Conservation (phyloP, 53 echinoderm and acorn worm genomes). For the Patiria pectinifera region DNA sequence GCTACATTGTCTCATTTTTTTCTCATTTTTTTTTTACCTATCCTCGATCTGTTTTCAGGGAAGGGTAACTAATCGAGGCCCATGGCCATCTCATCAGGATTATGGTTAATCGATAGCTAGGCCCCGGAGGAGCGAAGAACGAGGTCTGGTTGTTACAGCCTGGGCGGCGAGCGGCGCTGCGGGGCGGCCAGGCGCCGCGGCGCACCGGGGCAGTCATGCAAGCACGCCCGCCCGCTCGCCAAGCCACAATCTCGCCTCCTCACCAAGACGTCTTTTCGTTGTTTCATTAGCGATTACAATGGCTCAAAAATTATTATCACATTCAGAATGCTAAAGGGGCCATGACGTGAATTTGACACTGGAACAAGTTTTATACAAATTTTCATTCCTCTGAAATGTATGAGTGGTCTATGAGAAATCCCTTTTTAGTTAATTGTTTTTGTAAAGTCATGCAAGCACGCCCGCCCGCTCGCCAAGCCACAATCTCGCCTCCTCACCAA, state of each 20-base stretch:
- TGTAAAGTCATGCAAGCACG: conserved; percentile 41
- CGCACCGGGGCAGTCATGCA: conserved; percentile 37
- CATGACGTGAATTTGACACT: too few relatives aligned
- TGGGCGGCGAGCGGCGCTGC: not conserved
- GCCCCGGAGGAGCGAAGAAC: conserved; percentile 7
- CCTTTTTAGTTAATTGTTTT: too few relatives aligned
- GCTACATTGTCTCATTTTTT: not conserved
- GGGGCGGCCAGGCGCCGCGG: not conserved
- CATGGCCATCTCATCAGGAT: conserved; percentile 35
- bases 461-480: not conserved
- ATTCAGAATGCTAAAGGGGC: too few relatives aligned
- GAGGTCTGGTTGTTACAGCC: conserved; percentile 34
- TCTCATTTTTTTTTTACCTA: not conserved
- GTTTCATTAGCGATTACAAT: too few relatives aligned
- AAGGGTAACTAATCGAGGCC: not conserved
- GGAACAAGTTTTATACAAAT: too few relatives aligned
- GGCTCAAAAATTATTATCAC: too few relatives aligned
- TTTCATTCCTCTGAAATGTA: too few relatives aligned
- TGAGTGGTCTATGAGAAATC: too few relatives aligned
- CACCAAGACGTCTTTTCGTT: not conserved
- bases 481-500: not conserved
- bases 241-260: not conserved
- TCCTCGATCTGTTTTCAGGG: conserved; percentile 10
- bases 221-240: not conserved
- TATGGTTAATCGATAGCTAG: conserved; percentile 47